Base-by-base conservation (phyloP, 2,888 invertebrate species). In the Amblyjoppa fuscipennis region DNA sequence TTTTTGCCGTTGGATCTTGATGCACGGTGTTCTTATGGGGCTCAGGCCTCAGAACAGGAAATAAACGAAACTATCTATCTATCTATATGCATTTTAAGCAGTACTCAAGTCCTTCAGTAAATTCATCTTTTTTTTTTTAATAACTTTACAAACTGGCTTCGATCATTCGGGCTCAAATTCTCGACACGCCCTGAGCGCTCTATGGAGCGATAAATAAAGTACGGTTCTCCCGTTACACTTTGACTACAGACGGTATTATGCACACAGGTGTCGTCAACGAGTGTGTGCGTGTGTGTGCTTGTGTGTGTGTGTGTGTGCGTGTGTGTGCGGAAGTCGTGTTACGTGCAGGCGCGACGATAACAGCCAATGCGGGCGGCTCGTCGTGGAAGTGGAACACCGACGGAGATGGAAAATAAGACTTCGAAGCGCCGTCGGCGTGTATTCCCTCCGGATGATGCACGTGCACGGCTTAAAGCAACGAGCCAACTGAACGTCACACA, bases 331-430 rank as follows among this genome's bases (percentile, higher is more conserved):
- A 16, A 34, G 78, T 51, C 66, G 76, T 11, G 51, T 66, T 70
- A 74, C 66, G 53, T 84, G 56, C 53, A 59, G 64, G 28, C 20
- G 59, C 49, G 45, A 66, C 81, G 85, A 85, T 85, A 81, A 74
- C 53, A 78, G 66, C 13, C 74, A 70, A 75, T 85, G 74, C 74
- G 85, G 85, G 81, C 77, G 49, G 45, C 25, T 16, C 49, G 59
- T 71, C 59, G 73, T 34, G 51, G 69, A 81, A 78, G 78, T 78
- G 59, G 77, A 84, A 77, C 68, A 16, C 34, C 31, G 73, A 78
- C 61, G 41, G 51, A 79, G 45, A 59, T 16, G 31, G 45, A 53
- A 64, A 69, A 41, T 74, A 81, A 81, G 51, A 76, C 59, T 76
- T 7, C 11, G 81, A 83, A 77, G 69, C 64, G 66, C 31, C 64